Percentiles rank a stretch among this genome's conserved stretches.
Conservation (phyloP, 2,888 invertebrate genomes). For the Rhagophthalmus giganteus region DNA sequence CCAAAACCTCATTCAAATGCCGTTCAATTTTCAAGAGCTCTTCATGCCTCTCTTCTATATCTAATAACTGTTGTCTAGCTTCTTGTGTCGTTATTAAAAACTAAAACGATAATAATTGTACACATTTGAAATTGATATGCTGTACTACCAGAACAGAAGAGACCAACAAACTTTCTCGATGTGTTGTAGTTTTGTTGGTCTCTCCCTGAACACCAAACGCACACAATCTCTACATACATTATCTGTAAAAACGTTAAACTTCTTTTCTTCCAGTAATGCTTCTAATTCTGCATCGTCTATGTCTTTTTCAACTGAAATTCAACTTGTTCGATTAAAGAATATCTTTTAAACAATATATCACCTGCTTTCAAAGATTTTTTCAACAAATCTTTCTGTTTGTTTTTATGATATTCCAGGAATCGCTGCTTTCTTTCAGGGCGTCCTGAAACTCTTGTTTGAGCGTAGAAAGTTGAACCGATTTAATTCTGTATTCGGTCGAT, state of each 20-base stretch:
- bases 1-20: constrained; percentile 75
- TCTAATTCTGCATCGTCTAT: constrained; percentile 50
- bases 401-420: constrained; percentile 58
- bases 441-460: constrained; percentile 56
- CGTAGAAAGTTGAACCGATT: constrained; percentile 55
- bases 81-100: constrained; percentile 78
- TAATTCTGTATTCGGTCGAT: constrained; percentile 52
- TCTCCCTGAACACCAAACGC: too few species aligned
- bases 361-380: constrained; percentile 60
- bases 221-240: too few species aligned
- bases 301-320: constrained; percentile 17
- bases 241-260: constrained; percentile 57
- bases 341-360: constrained; percentile 41
- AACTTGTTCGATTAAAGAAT: too few species aligned
- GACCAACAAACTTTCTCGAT: too few species aligned
- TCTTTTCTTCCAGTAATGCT: constrained; percentile 52
- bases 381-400: constrained; percentile 58
- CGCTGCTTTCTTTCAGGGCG: constrained; percentile 58
- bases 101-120: constrained; percentile 53
- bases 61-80: constrained; percentile 74
- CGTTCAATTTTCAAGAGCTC: constrained; percentile 81
- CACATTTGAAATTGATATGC: background rate
- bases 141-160: too few species aligned
- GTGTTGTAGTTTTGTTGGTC: too few species aligned
- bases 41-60: constrained; percentile 79